Evolutionary conservation across 2,797 vertebrate genomes (phyloP), one percentile per base, ranked within the genome.

Genomic region (Anisognathus igniventris): DNA sequence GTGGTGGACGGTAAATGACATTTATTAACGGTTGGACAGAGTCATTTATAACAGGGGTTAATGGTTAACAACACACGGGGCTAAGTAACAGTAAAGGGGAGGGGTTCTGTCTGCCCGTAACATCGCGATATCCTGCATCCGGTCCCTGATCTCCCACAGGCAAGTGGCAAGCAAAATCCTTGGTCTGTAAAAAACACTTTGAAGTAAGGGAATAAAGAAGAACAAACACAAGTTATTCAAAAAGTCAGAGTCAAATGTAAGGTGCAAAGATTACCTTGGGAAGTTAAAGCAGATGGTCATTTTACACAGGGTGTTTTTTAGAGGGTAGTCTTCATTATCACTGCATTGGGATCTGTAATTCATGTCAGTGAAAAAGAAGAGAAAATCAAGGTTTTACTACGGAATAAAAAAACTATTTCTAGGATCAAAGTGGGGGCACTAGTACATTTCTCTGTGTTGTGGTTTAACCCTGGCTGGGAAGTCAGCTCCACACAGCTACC

Each of bases 401-500:
- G 6, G 15, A 64, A 62, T 56, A 24, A 73, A 86, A 23, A 39
- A 86, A 76, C 39, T 44, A 71, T 47, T 73, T 73, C 22, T 35
- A 58, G 13, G 24, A 72, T 25, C n/a, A 58, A 40, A 44, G 0
- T 27, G 40, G 5, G 6, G 6, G 2, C 8, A 58, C 9, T 35
- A 53, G 13, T 3, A 61, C 2, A 13, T 53, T 65, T 82, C 33
- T 48, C 0, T 25, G 3, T 30, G 4, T 20, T 15, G 24, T 35
- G 7, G 10, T 64, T 60, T 61, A 75, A 40, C 9, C 3, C 15
- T 21, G 40, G 0, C 2, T 13, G 2, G 8, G 18, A 67, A 27
- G 37, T 28, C 30, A 68, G 14, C 2, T 8, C 25, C 9, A 12
- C 24, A 9, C 2, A 47, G 30, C 17, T 0, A 1, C 0, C 0